Evolutionary conservation across 1,140 invertebrate genomes (phyloP), one percentile per base, ranked within the genome.

Genomic region (Leucophenga varia): DNA sequence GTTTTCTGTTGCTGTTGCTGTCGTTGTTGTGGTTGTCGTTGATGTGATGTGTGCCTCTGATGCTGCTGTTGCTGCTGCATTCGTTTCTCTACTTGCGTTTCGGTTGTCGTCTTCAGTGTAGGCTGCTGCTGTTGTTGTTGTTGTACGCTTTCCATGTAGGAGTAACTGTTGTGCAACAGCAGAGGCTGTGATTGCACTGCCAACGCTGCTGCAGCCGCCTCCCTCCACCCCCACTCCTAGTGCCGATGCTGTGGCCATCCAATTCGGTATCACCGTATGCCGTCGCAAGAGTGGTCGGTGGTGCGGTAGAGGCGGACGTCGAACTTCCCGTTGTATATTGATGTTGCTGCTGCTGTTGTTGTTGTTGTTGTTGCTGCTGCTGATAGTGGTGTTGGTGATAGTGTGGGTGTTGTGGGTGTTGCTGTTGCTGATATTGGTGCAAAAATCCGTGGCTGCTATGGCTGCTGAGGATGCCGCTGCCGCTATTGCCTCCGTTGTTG

Each of bases 161-260:
- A 25, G 22, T 10, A 25, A 6, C 10, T 25, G 22, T 25, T 25
- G 22, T 25, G 22, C 22, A 25, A 25, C 22, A 25, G 22, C 22
- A 6, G 22, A 25, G 22, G 22, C 22, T 25, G 22, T 25, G 22
- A 25, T 25, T 5, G 5, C 22, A 10, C 10, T 25, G 22, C 22
- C 10, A 10, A 6, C 10, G 22, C 10, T 25, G 22, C 22, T 52
- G 22, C 10, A 6, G 22, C 10, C n/a, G 31, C 57, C 70, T 25
- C 72, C 74, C 37, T 77, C 76, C 17, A 75, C 47, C 10, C 65
- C 47, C 9, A 75, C 76, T 7, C 74, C 76, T 54, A 76, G 73
- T 2, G 75, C 75, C 6, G 76, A 77, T 49, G 64, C 74, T 12
- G 75, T 57, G 9, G 49, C 76, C 41, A 34, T 55, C 44, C 41